These are phyloP conservation scores for Coendou prehensilis DNA, from an alignment of 2,797 vertebrate species.

Conservation along the genomic window DNA sequence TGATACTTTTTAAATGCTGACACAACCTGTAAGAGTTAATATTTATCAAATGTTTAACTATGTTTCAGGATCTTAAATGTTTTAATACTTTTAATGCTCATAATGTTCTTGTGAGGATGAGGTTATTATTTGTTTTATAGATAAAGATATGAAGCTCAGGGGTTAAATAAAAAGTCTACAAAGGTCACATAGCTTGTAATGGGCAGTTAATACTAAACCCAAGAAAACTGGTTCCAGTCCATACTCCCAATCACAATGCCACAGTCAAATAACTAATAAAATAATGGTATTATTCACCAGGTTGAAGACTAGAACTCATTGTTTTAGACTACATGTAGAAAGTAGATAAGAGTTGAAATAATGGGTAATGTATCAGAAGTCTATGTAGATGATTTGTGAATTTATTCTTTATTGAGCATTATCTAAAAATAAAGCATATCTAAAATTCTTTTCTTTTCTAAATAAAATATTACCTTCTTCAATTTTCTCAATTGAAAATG, in stretches of 20 bases:
- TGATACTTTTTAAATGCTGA: not conserved
- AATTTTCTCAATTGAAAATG: not conserved
- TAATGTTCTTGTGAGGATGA: not conserved
- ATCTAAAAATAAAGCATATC: slow-evolving; percentile 45
- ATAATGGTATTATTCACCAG: slow-evolving; percentile 1
- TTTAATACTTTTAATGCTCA: slow-evolving; percentile 38
- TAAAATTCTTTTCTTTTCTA: not conserved
- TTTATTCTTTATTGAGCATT: slow-evolving; percentile 10
- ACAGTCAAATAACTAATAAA: not conserved
- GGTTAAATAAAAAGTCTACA: not conserved
- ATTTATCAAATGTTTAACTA: slow-evolving; percentile 39
- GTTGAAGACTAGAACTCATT: not conserved
- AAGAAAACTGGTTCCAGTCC: not conserved
- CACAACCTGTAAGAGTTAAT: not conserved
- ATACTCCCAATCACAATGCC: not conserved
- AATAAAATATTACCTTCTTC: not conserved
- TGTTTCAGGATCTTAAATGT: not conserved
- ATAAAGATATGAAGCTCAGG: not conserved
- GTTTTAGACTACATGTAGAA: not conserved
- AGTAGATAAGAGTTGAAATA: not conserved
- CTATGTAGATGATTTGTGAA: not conserved
- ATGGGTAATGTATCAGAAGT: not conserved
- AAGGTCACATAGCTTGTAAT: not conserved
- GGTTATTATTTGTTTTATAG: slow-evolving; percentile 30
- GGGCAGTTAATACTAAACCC: not conserved